phyloP scores from a whole-genome alignment of 2,113 vertebrate species.

The Gobio gobio region DNA sequence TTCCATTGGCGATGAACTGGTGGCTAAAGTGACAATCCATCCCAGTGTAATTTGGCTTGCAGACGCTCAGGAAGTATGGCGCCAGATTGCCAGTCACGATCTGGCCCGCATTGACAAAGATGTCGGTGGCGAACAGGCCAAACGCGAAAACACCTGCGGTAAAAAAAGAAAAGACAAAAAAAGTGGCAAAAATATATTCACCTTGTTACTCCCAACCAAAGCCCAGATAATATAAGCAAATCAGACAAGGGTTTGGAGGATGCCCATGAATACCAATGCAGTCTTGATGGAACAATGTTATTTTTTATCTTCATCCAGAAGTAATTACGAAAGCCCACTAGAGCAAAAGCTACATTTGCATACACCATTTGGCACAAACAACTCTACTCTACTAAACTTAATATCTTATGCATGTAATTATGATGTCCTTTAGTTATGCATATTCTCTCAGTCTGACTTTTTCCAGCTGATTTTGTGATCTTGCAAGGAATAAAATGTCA shows the following conservation, averaged over 20 bases:
- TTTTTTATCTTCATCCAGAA: constrained; percentile 33
- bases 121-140: constrained; percentile 97
- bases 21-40: constrained; percentile 86
- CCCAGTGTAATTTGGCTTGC: constrained; percentile 96
- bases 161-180: not conserved
- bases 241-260: constrained; percentile 46
- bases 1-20: constrained; percentile 88
- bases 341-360: constrained; percentile 18
- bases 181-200: not conserved
- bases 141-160: constrained; percentile 94
- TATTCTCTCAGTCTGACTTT: not conserved
- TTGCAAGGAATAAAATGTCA: not conserved
- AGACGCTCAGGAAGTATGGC: constrained; percentile 95
- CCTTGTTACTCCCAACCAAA: constrained; percentile 20
- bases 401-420: constrained; percentile 36
- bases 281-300: not conserved
- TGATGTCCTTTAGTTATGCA: constrained; percentile 4
- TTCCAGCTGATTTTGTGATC: not conserved
- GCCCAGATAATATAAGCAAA: not conserved
- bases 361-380: constrained; percentile 28
- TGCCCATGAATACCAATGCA: constrained; percentile 1
- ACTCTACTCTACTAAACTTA: constrained; percentile 64
- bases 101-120: constrained; percentile 98
- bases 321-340: constrained; percentile 28
- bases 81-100: constrained; percentile 94